phyloP scores from a whole-genome alignment of 2,888 invertebrate genomes.

The Meteorus cinctellus region DNA sequence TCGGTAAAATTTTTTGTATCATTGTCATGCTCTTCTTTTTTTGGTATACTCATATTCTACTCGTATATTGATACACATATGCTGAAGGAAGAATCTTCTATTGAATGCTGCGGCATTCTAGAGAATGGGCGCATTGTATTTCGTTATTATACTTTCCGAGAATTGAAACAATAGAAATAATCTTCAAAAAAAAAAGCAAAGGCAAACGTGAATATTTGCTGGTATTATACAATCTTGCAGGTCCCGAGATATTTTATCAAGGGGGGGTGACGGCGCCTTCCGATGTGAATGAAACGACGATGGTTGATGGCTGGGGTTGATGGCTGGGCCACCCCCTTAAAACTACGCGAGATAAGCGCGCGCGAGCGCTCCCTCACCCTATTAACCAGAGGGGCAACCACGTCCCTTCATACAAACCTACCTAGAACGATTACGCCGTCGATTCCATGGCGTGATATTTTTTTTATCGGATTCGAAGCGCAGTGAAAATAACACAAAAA shows the following conservation, averaged over 20 bases:
- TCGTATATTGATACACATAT: too few relatives aligned
- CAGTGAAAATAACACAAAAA: slow-evolving; percentile 27
- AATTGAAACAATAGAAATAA: background rate
- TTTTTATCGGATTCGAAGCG: slow-evolving; percentile 45
- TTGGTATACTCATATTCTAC: too few relatives aligned
- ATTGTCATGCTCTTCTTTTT: background rate
- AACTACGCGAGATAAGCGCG: slow-evolving; percentile 43
- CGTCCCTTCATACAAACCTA: slow-evolving; percentile 30
- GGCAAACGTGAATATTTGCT: background rate
- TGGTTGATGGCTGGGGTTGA: background rate
- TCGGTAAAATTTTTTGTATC: background rate
- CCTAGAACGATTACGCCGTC: slow-evolving; percentile 39
- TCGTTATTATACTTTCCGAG: background rate
- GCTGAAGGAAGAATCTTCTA: too few relatives aligned
- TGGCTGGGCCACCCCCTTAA: slow-evolving; percentile 14
- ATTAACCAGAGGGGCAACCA: slow-evolving; percentile 32
- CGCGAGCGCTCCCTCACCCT: slow-evolving; percentile 30
- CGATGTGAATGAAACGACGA: background rate
- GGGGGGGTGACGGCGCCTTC: slow-evolving; percentile 21
- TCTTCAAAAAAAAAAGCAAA: background rate
- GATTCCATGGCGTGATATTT: slow-evolving; percentile 43
- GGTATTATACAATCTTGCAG: background rate
- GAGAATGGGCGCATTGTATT: background rate
- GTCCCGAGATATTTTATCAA: slow-evolving; percentile 40
- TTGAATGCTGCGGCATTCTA: too few relatives aligned